phyloP scores from a whole-genome alignment of 2,888 invertebrate genomes.

The Napeogenes inachia region DNA sequence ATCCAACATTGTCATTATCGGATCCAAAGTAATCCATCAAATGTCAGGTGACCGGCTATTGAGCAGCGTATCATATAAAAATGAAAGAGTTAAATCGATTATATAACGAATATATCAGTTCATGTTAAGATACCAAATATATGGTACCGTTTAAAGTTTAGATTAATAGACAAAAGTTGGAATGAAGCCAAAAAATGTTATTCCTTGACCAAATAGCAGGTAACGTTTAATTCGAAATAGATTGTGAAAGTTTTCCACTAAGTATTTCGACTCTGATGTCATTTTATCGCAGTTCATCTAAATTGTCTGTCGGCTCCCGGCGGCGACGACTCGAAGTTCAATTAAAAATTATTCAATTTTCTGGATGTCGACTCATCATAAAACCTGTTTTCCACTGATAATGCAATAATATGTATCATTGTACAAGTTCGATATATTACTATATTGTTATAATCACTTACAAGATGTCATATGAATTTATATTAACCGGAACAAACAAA shows the following conservation, averaged over 20 bases:
- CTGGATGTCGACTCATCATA: background rate
- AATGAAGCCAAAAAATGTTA: slow-evolving; percentile 9
- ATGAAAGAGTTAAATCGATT: too few species aligned
- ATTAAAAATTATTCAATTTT: background rate
- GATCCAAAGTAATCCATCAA: slow-evolving; percentile 13
- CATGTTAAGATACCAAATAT: too few species aligned
- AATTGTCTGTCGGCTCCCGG: background rate
- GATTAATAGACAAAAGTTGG: background rate
- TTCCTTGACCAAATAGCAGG: slow-evolving; percentile 12
- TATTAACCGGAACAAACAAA: too few species aligned
- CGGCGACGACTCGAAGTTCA: background rate
- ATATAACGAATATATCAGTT: too few species aligned
- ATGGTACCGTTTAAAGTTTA: too few species aligned
- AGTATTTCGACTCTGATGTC: slow-evolving; percentile 13
- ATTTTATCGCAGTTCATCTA: background rate
- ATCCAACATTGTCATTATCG: slow-evolving; percentile 13
- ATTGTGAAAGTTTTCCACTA: slow-evolving; percentile 21
- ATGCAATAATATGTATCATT: too few species aligned
- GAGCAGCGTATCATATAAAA: too few species aligned
- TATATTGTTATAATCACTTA: too few species aligned
- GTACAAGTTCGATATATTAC: too few species aligned
- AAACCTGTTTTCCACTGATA: too few species aligned
- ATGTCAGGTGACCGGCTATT: background rate
- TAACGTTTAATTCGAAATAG: slow-evolving; percentile 20
- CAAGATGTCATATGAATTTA: too few species aligned